Evolutionary conservation across 2,888 invertebrate species (phyloP).

Genomic region (Andrena marginata): DNA sequence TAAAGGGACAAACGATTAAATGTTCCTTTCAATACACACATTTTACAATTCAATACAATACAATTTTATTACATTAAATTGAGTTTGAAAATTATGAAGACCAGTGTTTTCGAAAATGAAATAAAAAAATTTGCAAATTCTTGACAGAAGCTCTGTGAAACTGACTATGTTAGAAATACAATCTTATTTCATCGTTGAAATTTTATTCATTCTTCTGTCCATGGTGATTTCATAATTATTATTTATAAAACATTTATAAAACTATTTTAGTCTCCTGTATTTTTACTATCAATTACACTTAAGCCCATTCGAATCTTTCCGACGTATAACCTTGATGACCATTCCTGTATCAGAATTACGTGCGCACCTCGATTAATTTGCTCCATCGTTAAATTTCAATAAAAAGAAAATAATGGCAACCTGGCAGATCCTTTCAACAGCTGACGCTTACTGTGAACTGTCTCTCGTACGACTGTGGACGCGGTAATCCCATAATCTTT

Average conservation of each 20-base stretch:
- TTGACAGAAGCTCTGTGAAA: too few relatives aligned
- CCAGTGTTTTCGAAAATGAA: too few relatives aligned
- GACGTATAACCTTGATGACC: neutral
- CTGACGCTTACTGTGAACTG: conserved; percentile 50
- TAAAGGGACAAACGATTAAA: too few relatives aligned
- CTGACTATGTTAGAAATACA: too few relatives aligned
- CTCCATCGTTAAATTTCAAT: conserved; percentile 22
- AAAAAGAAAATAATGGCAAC: conserved; percentile 50
- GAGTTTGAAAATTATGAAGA: neutral
- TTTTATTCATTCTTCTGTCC: too few relatives aligned
- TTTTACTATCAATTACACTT: neutral
- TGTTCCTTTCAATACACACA: neutral
- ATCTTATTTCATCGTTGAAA: neutral
- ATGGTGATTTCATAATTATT: neutral
- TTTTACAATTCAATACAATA: too few relatives aligned
- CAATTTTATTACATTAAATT: neutral
- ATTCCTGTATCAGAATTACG: conserved; percentile 7
- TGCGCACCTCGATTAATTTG: conserved; percentile 50
- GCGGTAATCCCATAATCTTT: conserved; percentile 60
- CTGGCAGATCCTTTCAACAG: conserved; percentile 55
- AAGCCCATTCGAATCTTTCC: neutral
- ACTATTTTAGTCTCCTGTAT: neutral
- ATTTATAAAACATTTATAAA: conserved; percentile 16
- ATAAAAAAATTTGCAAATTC: too few relatives aligned
- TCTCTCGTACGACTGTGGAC: conserved; percentile 18